Base-by-base conservation (phyloP, 2,113 vertebrate species). In the Typhlomys cinereus region DNA sequence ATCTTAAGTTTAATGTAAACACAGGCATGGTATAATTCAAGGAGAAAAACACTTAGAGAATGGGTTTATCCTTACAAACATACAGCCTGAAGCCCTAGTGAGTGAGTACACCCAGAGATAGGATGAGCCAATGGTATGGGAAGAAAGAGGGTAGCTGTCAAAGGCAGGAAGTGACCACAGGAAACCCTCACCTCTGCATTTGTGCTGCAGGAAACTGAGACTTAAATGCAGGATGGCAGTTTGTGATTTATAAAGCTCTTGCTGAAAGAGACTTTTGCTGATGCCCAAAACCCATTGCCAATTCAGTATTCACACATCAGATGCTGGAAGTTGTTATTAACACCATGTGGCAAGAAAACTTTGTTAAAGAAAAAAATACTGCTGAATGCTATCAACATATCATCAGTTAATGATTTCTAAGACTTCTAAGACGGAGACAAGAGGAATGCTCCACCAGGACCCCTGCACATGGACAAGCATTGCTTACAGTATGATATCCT, bases 231-330 rank as follows among this genome's bases (percentile, higher is more conserved):
- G 73, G 62, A 78, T 21, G 34, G 36, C 67, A 79, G 71, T 90
- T 92, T 79, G 87, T 75, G 61, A 91, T 84, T 89, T 89, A 82
- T 27, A 81, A 94, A 89, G 80, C 92, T 87, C 64, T 70, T 71
- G 46, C 46, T 90, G 74, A 92, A 90, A 92, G 89, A 87, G 54
- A 84, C 69, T 93, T 93, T n/a, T 88, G 62, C 50, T 74, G 54
- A 44, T 71, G 36, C 75, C 66, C 71, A 31, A 95, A 91, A 66
- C n/a, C 71, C 89, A 76, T 76, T 92, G 89, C 93, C 94, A 95
- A 95, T 78, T 95, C 88, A 84, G 70, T 39, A 25, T 94, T 95
- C 92, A 91, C 94, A 96, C 89, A 92, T 87, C 93, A 95, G 89
- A 91, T 95, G 94, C 87, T 71, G n/a, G 34, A 80, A 96, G 41